Evolutionary conservation across 1,140 invertebrate species (phyloP), one percentile per base, ranked within the genome.

Genomic region (Achatina immaculata): DNA sequence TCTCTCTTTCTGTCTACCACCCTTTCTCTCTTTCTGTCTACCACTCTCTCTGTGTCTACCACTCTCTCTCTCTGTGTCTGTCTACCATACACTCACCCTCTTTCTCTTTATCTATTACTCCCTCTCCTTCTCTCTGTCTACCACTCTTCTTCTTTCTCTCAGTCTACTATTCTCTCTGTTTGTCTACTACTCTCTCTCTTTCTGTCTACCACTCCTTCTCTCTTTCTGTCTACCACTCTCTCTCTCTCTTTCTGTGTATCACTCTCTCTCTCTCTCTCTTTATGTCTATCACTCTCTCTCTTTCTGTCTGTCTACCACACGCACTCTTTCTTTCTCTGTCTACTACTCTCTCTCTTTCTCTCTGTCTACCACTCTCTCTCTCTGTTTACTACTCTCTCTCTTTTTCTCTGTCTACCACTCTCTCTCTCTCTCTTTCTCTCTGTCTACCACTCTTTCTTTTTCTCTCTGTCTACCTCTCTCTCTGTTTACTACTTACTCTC

Each of bases 21-120:
- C n/a, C n/a, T n/a, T n/a, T n/a, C n/a, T n/a, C n/a, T n/a, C n/a
- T n/a, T n/a, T n/a, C n/a, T n/a, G n/a, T n/a, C n/a, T n/a, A n/a
- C n/a, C n/a, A n/a, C n/a, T n/a, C n/a, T n/a, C n/a, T n/a, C n/a
- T n/a, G n/a, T n/a, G n/a, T n/a, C n/a, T n/a, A n/a, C n/a, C n/a
- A n/a, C n/a, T n/a, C n/a, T n/a, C n/a, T n/a, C n/a, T n/a, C n/a
- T 19, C 14, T 7, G 11, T 72, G 34, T 14, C 28, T 72, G 11
- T 72, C 19, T n/a, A n/a, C 16, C 69, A 38, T 19, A 16, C 69
- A 16, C 40, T 42, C 19, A 14, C 34, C 40, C 69, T 42, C 31
- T 72, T 38, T 72, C 40, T 72, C 31, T 72, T 38, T 72, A 14
- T 38, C 69, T 72, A 14, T 72, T 38, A 38, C 19, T 42, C 28